phyloP scores from a whole-genome alignment of 2,113 vertebrate species.

The Megatriorchis doriae region DNA sequence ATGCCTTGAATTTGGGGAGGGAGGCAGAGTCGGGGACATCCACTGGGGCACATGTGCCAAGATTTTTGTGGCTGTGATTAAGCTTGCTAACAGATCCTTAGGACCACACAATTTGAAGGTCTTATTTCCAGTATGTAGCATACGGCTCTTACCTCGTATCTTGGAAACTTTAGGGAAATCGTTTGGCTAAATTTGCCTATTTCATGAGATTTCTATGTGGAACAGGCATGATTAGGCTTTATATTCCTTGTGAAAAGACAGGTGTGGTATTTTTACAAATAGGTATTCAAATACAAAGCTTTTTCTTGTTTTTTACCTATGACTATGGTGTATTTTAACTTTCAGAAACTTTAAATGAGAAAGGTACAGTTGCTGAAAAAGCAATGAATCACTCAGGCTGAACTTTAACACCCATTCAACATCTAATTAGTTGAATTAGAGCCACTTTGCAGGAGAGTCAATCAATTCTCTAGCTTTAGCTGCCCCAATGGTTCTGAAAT shows the following conservation, averaged over 20 bases:
- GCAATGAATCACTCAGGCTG: slow-evolving; percentile 66
- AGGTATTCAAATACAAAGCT: slow-evolving; percentile 17
- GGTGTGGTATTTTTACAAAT: slow-evolving; percentile 3
- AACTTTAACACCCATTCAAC: slow-evolving; percentile 74
- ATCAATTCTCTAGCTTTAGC: slow-evolving; percentile 73
- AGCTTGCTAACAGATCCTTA: background rate
- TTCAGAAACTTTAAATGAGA: slow-evolving; percentile 67
- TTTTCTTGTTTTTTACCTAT: slow-evolving; percentile 24
- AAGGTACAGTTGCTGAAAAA: slow-evolving; percentile 58
- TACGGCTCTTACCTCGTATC: background rate
- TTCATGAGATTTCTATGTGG: background rate
- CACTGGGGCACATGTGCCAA: background rate
- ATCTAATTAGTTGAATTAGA: slow-evolving; percentile 77
- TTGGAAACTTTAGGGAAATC: background rate
- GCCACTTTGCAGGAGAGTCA: slow-evolving; percentile 67
- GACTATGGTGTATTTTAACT: slow-evolving; percentile 20
- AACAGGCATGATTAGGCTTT: background rate
- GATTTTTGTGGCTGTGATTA: background rate
- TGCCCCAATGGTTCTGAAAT: slow-evolving; percentile 70
- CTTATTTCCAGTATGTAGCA: background rate
- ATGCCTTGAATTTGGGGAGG: background rate
- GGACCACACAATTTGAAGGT: background rate
- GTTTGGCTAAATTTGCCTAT: background rate
- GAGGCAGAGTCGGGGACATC: background rate
- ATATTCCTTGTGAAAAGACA: background rate